phyloP scores from a whole-genome alignment of 2,888 invertebrate species.

The Tricholauxania praeusta region DNA sequence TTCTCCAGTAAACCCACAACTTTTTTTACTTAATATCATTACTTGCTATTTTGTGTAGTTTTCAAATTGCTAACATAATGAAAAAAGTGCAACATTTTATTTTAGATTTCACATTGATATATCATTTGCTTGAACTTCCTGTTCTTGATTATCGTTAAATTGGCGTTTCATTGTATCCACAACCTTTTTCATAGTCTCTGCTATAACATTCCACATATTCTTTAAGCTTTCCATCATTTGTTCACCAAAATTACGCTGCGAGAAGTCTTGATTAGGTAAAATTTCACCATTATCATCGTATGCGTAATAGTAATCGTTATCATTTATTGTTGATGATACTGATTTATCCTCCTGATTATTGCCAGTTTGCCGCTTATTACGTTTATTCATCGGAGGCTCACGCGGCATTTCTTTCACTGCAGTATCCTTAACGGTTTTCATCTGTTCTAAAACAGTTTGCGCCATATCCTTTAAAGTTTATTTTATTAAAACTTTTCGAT shows the following conservation, averaged over 20 bases:
- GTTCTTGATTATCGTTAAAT: background rate
- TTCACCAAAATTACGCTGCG: constrained; percentile 45
- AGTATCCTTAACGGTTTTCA: background rate
- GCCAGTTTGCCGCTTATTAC: constrained; percentile 1
- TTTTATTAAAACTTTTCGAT: too few species aligned
- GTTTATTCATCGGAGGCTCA: background rate
- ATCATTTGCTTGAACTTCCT: too few species aligned
- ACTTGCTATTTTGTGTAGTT: background rate
- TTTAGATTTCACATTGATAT: too few species aligned
- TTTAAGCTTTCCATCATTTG: constrained; percentile 51
- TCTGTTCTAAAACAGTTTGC: background rate
- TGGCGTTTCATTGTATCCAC: constrained; percentile 30
- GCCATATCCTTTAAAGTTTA: background rate
- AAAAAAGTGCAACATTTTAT: too few species aligned
- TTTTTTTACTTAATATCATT: background rate
- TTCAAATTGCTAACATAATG: background rate
- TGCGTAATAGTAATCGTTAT: constrained; percentile 41
- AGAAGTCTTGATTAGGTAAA: constrained; percentile 48
- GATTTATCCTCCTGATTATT: too few species aligned
- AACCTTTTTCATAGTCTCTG: constrained; percentile 49
- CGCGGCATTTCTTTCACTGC: background rate
- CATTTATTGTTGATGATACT: background rate
- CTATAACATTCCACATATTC: constrained; percentile 54
- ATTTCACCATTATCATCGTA: constrained; percentile 57
- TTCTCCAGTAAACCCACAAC: too few species aligned